These are phyloP conservation scores for Globicephala melas DNA, from an alignment of 2,113 vertebrate genomes.

Conservation along the genomic window DNA sequence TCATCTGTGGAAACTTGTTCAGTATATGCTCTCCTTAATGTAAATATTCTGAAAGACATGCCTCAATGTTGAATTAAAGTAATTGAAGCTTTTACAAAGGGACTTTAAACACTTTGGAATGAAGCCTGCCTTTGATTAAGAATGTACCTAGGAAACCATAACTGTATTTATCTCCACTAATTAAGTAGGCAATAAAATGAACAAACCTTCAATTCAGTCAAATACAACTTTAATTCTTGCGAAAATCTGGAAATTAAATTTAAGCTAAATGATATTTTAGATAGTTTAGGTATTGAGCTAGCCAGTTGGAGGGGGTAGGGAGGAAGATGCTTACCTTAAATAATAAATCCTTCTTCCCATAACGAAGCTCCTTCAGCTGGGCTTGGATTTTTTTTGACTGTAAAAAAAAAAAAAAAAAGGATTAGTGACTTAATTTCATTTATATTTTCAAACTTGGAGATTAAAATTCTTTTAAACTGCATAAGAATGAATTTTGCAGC, in stretches of 20 bases:
- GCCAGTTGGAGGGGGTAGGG: fast-evolving
- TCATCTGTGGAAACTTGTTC: not conserved
- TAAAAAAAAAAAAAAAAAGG: slow-evolving; percentile 84
- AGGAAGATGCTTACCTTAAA: slow-evolving; percentile 91
- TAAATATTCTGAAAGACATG: not conserved
- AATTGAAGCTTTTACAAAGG: not conserved
- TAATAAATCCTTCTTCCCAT: slow-evolving; percentile 99
- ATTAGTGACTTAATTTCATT: slow-evolving; percentile 81
- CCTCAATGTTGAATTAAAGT: not conserved
- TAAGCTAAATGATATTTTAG: not conserved
- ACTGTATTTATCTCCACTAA: not conserved
- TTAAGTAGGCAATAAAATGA: not conserved
- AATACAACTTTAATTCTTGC: not conserved
- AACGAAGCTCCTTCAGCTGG: slow-evolving; percentile 97
- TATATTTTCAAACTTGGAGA: slow-evolving; percentile 67
- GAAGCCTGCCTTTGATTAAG: not conserved
- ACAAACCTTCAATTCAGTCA: not conserved
- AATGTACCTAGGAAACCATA: not conserved
- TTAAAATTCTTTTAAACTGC: slow-evolving; percentile 1
- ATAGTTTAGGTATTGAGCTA: not conserved
- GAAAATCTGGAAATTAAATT: not conserved
- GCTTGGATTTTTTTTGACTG: slow-evolving; percentile 99
- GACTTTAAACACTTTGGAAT: not conserved
- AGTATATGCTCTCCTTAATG: not conserved
- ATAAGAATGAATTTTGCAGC: not conserved